Percentiles rank a stretch among this genome's conserved stretches.
These are phyloP conservation scores for Galaxias olidus DNA, from an alignment of 2,797 vertebrate species.

Conservation along the genomic window DNA sequence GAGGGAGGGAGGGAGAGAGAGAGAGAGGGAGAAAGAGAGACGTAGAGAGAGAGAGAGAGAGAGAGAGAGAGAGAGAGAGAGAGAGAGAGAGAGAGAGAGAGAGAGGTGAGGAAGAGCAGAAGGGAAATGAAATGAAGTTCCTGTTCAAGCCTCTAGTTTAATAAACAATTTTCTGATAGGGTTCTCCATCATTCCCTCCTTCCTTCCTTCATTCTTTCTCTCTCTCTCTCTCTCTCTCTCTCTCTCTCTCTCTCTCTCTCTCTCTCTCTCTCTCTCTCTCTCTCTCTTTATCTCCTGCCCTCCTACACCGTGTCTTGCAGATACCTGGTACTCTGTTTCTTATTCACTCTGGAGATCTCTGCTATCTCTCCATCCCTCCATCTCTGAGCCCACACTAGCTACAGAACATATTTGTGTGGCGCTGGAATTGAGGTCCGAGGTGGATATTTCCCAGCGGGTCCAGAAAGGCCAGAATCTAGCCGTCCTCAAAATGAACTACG, in stretches of 20 bases:
- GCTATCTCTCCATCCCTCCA: constrained; percentile 17
- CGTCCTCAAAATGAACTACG: too few relatives aligned
- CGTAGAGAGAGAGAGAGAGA: too few relatives aligned
- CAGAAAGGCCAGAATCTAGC: constrained; percentile 4
- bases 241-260: constrained; percentile 19
- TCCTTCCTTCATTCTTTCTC: background rate
- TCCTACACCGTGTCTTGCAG: background rate
- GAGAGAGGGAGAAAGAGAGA: too few relatives aligned
- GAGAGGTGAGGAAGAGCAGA: too few relatives aligned
- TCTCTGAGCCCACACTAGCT: constrained; percentile 12
- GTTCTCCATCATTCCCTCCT: constrained; percentile 12
- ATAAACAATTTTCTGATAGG: background rate
- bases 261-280: background rate
- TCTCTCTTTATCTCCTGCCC: too few relatives aligned
- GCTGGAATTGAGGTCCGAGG: constrained; percentile 29
- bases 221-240: background rate
- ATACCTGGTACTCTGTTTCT: constrained; percentile 5
- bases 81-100: too few relatives aligned
- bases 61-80: too few relatives aligned
- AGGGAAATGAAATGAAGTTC: too few relatives aligned
- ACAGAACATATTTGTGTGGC: too few relatives aligned
- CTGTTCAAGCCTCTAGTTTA: too few relatives aligned
- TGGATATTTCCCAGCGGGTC: constrained; percentile 50
- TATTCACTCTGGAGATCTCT: constrained; percentile 13
- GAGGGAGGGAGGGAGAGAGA: too few relatives aligned